These are phyloP conservation scores for Lutjanus erythropterus DNA, from an alignment of 2,113 vertebrate species.

Conservation along the genomic window DNA sequence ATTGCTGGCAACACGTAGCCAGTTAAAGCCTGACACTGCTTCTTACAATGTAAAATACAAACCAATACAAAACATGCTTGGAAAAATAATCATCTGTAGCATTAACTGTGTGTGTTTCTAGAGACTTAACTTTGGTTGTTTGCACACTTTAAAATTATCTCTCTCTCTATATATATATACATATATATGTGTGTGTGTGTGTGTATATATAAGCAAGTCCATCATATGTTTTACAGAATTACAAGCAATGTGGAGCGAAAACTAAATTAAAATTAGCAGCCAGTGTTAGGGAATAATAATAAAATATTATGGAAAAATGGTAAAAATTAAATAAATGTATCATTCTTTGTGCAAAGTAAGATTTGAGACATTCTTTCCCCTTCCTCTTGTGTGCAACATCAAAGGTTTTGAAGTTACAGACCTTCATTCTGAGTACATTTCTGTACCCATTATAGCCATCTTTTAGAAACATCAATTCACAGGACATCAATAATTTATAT, in stretches of 20 bases:
- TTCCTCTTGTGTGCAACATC: not conserved
- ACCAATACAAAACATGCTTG: constrained; percentile 9
- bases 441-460: not conserved
- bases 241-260: not conserved
- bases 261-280: constrained; percentile 7
- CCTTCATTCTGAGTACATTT: constrained; percentile 9
- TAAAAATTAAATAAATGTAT: not conserved
- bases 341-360: not conserved
- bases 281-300: not conserved
- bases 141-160: too few relatives aligned
- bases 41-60: not conserved
- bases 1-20: not conserved
- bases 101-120: not conserved
- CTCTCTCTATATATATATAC: too few relatives aligned
- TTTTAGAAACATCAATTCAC: not conserved
- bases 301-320: not conserved
- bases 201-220: too few relatives aligned
- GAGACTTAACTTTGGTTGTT: constrained; percentile 2
- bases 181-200: too few relatives aligned
- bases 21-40: not conserved
- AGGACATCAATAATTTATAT: not conserved
- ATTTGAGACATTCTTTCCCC: constrained; percentile 6
- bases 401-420: not conserved
- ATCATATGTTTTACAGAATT: constrained; percentile 1
- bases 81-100: not conserved